Base-by-base conservation (phyloP, 2,113 vertebrate genomes). In the Notiomystis cincta region DNA sequence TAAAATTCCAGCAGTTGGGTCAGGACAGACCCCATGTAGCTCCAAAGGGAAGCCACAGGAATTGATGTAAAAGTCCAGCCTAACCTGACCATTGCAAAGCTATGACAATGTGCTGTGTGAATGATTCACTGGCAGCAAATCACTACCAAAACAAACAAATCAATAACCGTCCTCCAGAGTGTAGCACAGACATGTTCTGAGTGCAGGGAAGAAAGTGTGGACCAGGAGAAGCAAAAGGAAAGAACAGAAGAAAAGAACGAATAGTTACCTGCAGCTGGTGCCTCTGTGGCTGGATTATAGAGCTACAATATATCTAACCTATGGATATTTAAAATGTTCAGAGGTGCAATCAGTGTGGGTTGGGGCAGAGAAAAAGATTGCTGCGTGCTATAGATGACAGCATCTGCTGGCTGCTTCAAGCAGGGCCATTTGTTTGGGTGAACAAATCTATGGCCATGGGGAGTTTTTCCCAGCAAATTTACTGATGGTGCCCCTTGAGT, bases 381-480 rank as follows among this genome's bases (percentile, higher is more conserved):
- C 30, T 86, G 19, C 84, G 19, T 84, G 60, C 72, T 82, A 47
- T 78, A 79, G 70, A 76, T 86, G 90, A 97, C 62, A 94, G 78
- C 65, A 91, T 96, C 87, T 97, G 92, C 90, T 84, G 79, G 69
- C 75, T 94, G 82, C 84, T 31, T 16, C 60, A 73, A 90, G 53
- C 48, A 61, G 44, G 50, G 42, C 21, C 71, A 85, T 97, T 97
- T 95, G 56, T 97, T 97, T 95, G 83, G 54, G 73, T 84, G 94
- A 97, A 95, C 53, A 90, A 97, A 97, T 95, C 90, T 82, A 31
- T 13, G 54, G 83, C 93, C 60, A 78, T 14, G 33, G 89, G 89
- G 90, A 97, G 85, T 88, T 95, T 93, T 96, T 86, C 78, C 62
- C 86, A 75, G 80, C 4, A 91, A 95, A 95, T 96, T 96, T 94